Conservation (phyloP, 2,113 vertebrate genomes). For the Camelus bactrianus region DNA sequence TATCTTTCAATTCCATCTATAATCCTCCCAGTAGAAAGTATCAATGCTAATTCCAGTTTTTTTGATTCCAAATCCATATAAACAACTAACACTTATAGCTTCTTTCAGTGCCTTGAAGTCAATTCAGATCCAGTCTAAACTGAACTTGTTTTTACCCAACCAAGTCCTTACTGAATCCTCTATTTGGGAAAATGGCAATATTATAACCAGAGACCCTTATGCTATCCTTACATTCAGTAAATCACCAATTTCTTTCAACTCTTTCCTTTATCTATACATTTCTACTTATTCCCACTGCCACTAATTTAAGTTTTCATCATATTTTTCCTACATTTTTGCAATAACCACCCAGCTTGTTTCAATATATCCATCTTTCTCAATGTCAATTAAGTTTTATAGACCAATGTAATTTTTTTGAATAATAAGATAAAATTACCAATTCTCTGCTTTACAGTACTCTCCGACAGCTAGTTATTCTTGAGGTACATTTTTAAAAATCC, state of each 20-base stretch:
- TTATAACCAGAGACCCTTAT: neutral
- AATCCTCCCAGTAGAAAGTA: neutral
- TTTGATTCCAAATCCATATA: neutral
- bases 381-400: neutral
- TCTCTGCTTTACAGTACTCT: neutral
- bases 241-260: neutral
- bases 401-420: neutral
- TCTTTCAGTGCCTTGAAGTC: neutral
- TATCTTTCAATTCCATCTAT: neutral
- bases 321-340: neutral
- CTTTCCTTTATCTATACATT: neutral
- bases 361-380: neutral
- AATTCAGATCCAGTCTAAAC: neutral
- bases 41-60: neutral
- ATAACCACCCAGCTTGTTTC: neutral
- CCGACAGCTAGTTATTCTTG: neutral
- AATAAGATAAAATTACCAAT: neutral
- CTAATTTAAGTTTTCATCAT: neutral
- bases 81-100: neutral
- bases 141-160: neutral
- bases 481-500: neutral
- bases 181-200: neutral
- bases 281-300: neutral
- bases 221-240: neutral
- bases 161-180: neutral